Base-by-base conservation (phyloP, 2,888 invertebrate genomes). In the Dinocampus coccinellae region DNA sequence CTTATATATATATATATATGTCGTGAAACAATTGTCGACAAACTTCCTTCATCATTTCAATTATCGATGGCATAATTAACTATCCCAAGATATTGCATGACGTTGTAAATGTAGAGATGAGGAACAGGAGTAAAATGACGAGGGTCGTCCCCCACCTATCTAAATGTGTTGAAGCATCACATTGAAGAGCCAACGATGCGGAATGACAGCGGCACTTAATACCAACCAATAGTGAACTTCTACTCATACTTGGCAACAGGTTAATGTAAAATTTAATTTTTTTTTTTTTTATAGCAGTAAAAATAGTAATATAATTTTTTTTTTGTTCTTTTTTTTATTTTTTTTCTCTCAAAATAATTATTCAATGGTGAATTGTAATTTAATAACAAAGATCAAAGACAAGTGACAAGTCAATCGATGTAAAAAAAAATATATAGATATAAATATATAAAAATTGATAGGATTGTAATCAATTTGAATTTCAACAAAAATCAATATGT, bases 181-280 rank as follows among this genome's bases (percentile, higher is more conserved):
- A 62, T 62, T 69, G 69, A 69, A 39, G 61, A 62, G 53, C 36
- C 52, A 69, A 62, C 62, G 62, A 69, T 53, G 53, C 26, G 62
- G 62, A 69, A 69, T 69, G 69, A 69, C 69, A 69, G 69, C 24
- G 24, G 53, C 53, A 69, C 61, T 69, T 69, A 53, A 69, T 69
- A 29, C 16, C 26, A 26, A 57, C 26, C 57, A 58, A 42, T 24
- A 58, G 29, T 9, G n/a, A 24, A 65, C 55, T 26, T 55, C 57
- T 26, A 24, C 24, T 57, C 55, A 22, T 34, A 22, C n/a, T 55
- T 67, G 39, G 29, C 39, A 58, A 67, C 57, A 67, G 57, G 57
- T 67, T 67, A 58, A 67, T 67, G 16, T 0, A 16, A 16, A 47
- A 16, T 47, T 47, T 47, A n/a, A n/a, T n/a, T n/a, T n/a, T n/a